A percentile compares a stretch with the other conserved stretches of the same genome.
These are phyloP conservation scores for Calonectris borealis DNA, from an alignment of 2,113 vertebrate species.

Conservation along the genomic window DNA sequence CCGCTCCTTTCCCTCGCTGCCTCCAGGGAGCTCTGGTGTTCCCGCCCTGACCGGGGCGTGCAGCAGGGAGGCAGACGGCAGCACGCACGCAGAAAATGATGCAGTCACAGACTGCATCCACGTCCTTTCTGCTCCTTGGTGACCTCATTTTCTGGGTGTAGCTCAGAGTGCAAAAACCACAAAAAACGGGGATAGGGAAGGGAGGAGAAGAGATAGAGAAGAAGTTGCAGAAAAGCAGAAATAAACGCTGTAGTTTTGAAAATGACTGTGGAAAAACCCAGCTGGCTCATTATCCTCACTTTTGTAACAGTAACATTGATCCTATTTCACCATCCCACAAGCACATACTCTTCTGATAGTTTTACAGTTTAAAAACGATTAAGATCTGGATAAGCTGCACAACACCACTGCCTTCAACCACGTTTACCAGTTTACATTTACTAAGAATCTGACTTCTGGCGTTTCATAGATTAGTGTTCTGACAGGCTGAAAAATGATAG, in stretches of 20 bases:
- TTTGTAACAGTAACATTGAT: slow-evolving; percentile 59
- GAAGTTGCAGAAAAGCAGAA: slow-evolving; percentile 64
- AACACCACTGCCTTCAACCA: not conserved
- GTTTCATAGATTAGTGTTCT: slow-evolving; percentile 19
- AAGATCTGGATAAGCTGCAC: not conserved
- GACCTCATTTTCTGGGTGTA: slow-evolving; percentile 42
- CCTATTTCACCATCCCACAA: slow-evolving; percentile 42
- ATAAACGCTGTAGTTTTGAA: slow-evolving; percentile 18
- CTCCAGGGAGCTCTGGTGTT: not conserved
- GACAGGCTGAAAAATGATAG: slow-evolving; percentile 56
- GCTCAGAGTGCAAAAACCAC: not conserved
- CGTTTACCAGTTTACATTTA: not conserved
- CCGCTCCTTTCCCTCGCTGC: fast-evolving
- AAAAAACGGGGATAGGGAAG: not conserved
- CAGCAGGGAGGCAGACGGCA: not conserved
- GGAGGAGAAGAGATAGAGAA: slow-evolving; percentile 39
- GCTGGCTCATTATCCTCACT: slow-evolving; percentile 57
- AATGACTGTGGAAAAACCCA: slow-evolving; percentile 60
- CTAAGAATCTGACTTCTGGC: slow-evolving; percentile 19
- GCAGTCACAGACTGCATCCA: not conserved
- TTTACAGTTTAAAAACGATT: not conserved
- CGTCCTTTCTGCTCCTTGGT: not conserved
- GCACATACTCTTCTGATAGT: slow-evolving; percentile 6
- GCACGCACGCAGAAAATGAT: not conserved
- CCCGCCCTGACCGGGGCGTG: not conserved